phyloP scores from a whole-genome alignment of 2,888 invertebrate species.

The Mesochorus sp. region DNA sequence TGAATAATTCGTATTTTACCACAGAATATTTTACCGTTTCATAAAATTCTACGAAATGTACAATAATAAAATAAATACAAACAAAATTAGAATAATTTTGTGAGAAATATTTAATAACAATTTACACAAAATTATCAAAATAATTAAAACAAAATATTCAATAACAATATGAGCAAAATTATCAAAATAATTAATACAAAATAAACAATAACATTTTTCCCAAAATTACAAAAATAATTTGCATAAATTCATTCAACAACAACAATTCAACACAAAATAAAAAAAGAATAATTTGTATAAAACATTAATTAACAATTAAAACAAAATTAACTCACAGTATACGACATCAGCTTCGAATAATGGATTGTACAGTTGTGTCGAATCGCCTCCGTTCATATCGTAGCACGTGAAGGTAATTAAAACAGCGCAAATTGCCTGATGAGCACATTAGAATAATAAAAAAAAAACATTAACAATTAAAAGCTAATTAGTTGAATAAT shows the following conservation, averaged over 20 bases:
- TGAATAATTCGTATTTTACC: too few relatives aligned
- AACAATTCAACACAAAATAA: conserved; percentile 1
- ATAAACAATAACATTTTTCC: too few relatives aligned
- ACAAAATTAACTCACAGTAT: conserved; percentile 86
- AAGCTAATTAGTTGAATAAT: not conserved
- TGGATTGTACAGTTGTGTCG: conserved; percentile 93
- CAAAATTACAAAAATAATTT: too few relatives aligned
- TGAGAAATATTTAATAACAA: not conserved
- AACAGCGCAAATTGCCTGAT: conserved; percentile 87
- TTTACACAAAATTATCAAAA: too few relatives aligned
- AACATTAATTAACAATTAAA: too few relatives aligned
- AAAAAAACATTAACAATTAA: conserved; percentile 31
- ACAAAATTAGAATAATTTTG: not conserved
- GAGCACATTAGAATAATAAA: conserved; percentile 11
- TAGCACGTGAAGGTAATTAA: conserved; percentile 89
- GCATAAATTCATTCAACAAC: too few relatives aligned
- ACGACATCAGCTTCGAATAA: conserved; percentile 94
- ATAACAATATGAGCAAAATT: too few relatives aligned
- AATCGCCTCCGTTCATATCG: conserved; percentile 93
- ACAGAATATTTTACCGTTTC: too few relatives aligned
- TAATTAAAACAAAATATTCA: too few relatives aligned
- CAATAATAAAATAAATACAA: conserved; percentile 26
- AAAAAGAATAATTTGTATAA: too few relatives aligned
- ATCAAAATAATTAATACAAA: too few relatives aligned
- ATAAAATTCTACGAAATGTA: too few relatives aligned